phyloP scores from a whole-genome alignment of 2,888 invertebrate genomes.

The Cantharis lateralis region DNA sequence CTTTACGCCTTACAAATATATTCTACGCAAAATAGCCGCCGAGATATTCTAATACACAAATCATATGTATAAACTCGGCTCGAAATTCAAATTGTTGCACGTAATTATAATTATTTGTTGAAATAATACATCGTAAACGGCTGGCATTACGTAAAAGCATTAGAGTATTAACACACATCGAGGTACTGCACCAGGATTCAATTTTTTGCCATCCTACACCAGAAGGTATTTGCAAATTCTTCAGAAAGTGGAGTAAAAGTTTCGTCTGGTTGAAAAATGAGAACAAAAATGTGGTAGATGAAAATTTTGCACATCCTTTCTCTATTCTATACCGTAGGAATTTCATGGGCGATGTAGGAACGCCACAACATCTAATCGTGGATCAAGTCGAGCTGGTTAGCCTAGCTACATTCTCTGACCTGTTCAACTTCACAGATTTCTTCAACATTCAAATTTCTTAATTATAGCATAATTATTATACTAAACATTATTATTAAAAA shows the following conservation, averaged over 20 bases:
- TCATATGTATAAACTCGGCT: not conserved
- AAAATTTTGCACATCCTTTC: constrained; percentile 28
- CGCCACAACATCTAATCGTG: constrained; percentile 41
- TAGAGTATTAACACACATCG: not conserved
- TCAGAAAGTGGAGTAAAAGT: not conserved
- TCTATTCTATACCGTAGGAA: constrained; percentile 43
- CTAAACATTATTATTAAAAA: not conserved
- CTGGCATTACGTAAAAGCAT: not conserved
- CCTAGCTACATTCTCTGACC: constrained; percentile 55
- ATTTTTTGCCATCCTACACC: not conserved
- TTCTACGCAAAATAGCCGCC: not conserved
- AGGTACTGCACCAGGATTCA: not conserved
- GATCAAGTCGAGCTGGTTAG: constrained; percentile 16
- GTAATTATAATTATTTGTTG: not conserved
- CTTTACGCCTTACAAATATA: not conserved
- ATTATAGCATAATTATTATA: not conserved
- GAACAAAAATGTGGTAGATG: not conserved
- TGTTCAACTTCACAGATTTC: constrained; percentile 42
- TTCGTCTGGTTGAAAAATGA: not conserved
- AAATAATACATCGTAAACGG: not conserved
- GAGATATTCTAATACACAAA: not conserved
- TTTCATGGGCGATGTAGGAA: constrained; percentile 53
- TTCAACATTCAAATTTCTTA: not conserved
- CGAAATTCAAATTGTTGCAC: not conserved
- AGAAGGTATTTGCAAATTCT: not conserved